Conservation (phyloP, 2,888 invertebrate species). For the Lobophora halterata region DNA sequence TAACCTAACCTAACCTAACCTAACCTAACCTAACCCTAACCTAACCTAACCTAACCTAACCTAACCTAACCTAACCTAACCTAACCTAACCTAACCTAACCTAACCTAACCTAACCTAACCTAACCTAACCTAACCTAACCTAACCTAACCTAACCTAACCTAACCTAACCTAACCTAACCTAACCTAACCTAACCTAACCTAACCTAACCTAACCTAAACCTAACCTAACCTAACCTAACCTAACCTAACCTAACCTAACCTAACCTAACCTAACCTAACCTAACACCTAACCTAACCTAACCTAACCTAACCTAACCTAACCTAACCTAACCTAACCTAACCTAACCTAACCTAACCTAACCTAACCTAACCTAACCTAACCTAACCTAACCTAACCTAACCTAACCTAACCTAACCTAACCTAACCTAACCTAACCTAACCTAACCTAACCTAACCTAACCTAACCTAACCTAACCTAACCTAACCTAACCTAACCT, state of each 20-base stretch:
- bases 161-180: slow-evolving; percentile 24
- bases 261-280: slow-evolving; percentile 22
- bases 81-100: slow-evolving; percentile 21
- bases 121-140: slow-evolving; percentile 23
- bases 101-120: slow-evolving; percentile 21
- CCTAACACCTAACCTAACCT: slow-evolving; percentile 24
- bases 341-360: slow-evolving; percentile 24
- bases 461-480: slow-evolving; percentile 16
- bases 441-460: slow-evolving; percentile 15
- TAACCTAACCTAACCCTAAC: slow-evolving; percentile 18
- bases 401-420: slow-evolving; percentile 25
- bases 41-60: slow-evolving; percentile 14
- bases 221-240: slow-evolving; percentile 28
- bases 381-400: slow-evolving; percentile 24
- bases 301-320: slow-evolving; percentile 20
- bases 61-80: slow-evolving; percentile 18
- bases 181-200: slow-evolving; percentile 23
- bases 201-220: slow-evolving; percentile 20
- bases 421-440: slow-evolving; percentile 22
- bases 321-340: slow-evolving; percentile 25
- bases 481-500: slow-evolving; percentile 19
- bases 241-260: slow-evolving; percentile 23
- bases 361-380: slow-evolving; percentile 23
- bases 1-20: slow-evolving; percentile 18
- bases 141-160: slow-evolving; percentile 21